Conservation (phyloP, 1,140 invertebrate genomes). For the Helicoverpa armigera region DNA sequence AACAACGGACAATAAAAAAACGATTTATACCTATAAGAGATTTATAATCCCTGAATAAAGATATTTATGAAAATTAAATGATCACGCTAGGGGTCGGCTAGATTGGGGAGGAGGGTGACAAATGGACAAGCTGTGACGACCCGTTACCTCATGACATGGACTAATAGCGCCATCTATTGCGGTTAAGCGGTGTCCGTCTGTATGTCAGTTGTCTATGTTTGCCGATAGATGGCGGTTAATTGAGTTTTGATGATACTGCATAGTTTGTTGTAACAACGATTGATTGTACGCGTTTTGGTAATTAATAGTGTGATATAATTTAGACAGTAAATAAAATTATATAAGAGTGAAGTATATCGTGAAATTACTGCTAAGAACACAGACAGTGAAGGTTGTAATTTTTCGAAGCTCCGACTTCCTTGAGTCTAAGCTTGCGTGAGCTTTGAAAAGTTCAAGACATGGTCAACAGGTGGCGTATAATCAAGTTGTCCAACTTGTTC, state of each 20-base stretch:
- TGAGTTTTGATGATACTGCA: neutral
- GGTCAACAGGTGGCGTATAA: slow-evolving; percentile 1
- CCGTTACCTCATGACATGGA: slow-evolving; percentile 70
- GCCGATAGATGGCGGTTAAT: slow-evolving; percentile 63
- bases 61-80: slow-evolving; percentile 65
- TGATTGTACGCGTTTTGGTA: neutral
- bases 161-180: slow-evolving; percentile 83
- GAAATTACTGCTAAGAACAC: too few species aligned
- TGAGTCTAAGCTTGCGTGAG: neutral
- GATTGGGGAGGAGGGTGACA: slow-evolving; percentile 71
- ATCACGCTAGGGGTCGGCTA: slow-evolving; percentile 58
- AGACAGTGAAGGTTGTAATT: too few species aligned
- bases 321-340: too few species aligned
- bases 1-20: slow-evolving; percentile 29
- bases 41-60: slow-evolving; percentile 43
- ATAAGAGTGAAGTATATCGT: too few species aligned
- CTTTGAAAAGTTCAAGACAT: slow-evolving; percentile 6
- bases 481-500: neutral
- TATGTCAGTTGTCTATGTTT: slow-evolving; percentile 63
- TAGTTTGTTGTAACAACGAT: neutral
- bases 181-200: slow-evolving; percentile 65
- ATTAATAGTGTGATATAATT: neutral
- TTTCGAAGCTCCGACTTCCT: neutral
- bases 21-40: slow-evolving; percentile 17
- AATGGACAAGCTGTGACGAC: slow-evolving; percentile 78